Evolutionary conservation across 1,140 invertebrate species (phyloP), one percentile per base, ranked within the genome.

Genomic region (Campoletis sonorensis): DNA sequence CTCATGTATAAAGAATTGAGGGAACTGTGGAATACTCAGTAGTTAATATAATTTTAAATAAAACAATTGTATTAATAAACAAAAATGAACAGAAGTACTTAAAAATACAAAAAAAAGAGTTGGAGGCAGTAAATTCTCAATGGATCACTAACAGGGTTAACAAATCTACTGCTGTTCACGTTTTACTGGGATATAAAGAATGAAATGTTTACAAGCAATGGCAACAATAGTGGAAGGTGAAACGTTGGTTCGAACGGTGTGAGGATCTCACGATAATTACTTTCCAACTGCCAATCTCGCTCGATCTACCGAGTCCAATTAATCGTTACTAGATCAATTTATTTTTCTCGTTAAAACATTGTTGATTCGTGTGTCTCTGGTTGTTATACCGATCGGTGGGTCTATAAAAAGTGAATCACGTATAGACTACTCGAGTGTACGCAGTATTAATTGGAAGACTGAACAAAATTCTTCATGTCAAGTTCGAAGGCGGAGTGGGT

Each of bases 261-360:
- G 51, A 61, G 40, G 11, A 45, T 51, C 54, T 77, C 40, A 33
- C 37, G 73, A 21, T 54, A 77, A 77, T 77, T 77, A 77, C 51
- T 61, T 51, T 54, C 54, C n/a, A 64, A 45, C 54, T 64, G 73
- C 73, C 73, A 77, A 37, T 77, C 73, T 64, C 73, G 23, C 21
- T 64, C 73, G 73, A 13, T 15, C 67, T 33, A 70, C 33, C 30
- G 54, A 77, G 51, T 30, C 27, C 54, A 77, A 77, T 61, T 77
- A 77, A 77, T 77, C 61, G 61, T 61, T 51, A 70, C 67, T 70
- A 21, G 33, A 64, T 68, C 67, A 79, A 68, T 79, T 54, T 68
- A 54, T 68, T 51, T 70, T 27, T 68, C 78, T 71, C 61, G 15
- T 26, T 27, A 16, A 27, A 68, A 79, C 58, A n/a, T 61, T 13